phyloP scores from a whole-genome alignment of 2,113 vertebrate species.

The Ranitomeya imitator region DNA sequence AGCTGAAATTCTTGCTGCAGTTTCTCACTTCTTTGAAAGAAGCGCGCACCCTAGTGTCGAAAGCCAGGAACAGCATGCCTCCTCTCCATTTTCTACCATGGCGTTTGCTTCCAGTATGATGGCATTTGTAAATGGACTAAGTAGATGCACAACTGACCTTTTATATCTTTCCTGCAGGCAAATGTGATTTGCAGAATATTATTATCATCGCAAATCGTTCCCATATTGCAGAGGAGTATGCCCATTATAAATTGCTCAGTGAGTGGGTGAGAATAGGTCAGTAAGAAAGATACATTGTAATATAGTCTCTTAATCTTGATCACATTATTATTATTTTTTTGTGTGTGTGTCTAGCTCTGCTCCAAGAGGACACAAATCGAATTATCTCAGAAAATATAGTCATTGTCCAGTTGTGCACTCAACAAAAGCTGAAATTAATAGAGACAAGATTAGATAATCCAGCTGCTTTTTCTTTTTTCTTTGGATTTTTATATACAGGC shows the following conservation, averaged over 20 bases:
- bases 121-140: background rate
- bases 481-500: background rate
- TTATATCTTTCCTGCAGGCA: background rate
- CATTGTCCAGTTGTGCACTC: conserved; percentile 19
- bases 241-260: background rate
- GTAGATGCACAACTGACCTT: background rate
- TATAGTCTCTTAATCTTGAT: conserved; percentile 13
- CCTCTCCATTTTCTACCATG: background rate
- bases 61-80: background rate
- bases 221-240: background rate
- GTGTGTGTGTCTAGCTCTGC: background rate
- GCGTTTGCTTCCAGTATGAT: background rate
- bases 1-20: conserved; percentile 57
- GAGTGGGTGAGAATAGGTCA: conserved; percentile 13
- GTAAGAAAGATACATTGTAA: background rate
- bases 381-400: conserved; percentile 25
- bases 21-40: conserved; percentile 47
- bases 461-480: background rate
- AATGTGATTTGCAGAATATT: background rate
- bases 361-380: conserved; percentile 38
- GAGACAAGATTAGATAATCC: background rate
- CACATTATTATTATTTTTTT: conserved; percentile 19
- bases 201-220: background rate
- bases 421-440: background rate
- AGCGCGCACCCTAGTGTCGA: conserved; percentile 3